Percentiles rank a stretch among this genome's conserved stretches.
Conservation (phyloP, 2,888 invertebrate genomes). For the Morpho deidamia region DNA sequence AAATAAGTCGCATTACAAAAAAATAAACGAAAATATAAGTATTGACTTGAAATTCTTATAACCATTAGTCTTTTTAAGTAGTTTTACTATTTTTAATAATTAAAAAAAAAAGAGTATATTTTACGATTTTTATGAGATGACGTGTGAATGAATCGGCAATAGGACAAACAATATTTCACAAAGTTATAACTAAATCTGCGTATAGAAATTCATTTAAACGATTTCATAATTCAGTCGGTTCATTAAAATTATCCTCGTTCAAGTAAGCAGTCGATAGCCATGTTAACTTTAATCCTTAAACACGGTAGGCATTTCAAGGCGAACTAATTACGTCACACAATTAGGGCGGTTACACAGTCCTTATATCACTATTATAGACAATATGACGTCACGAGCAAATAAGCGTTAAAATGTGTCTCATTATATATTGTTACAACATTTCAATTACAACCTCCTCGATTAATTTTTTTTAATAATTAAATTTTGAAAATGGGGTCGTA, state of each 20-base stretch:
- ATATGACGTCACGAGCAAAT: too few species aligned
- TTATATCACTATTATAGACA: too few species aligned
- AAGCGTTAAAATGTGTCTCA: too few species aligned
- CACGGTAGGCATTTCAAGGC: too few species aligned
- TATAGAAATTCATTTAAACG: conserved; percentile 56
- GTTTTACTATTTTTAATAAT: conserved; percentile 61
- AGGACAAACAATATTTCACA: conserved; percentile 9
- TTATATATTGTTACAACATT: too few species aligned
- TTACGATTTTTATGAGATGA: conserved; percentile 59
- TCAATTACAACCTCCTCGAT: too few species aligned
- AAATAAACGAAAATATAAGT: conserved; percentile 40
- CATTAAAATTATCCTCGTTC: background rate
- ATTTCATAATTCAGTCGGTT: conserved; percentile 17
- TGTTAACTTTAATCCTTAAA: background rate
- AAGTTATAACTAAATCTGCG: conserved; percentile 33
- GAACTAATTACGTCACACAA: too few species aligned
- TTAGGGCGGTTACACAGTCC: too few species aligned
- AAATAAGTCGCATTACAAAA: conserved; percentile 55
- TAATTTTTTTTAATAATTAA: too few species aligned
- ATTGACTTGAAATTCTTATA: conserved; percentile 58
- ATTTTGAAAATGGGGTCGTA: too few species aligned
- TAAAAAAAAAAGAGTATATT: conserved; percentile 37
- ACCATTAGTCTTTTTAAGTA: conserved; percentile 53
- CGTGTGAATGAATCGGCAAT: conserved; percentile 27
- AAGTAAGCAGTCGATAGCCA: background rate